phyloP scores from a whole-genome alignment of 2,113 vertebrate species.

The Columba janthina region DNA sequence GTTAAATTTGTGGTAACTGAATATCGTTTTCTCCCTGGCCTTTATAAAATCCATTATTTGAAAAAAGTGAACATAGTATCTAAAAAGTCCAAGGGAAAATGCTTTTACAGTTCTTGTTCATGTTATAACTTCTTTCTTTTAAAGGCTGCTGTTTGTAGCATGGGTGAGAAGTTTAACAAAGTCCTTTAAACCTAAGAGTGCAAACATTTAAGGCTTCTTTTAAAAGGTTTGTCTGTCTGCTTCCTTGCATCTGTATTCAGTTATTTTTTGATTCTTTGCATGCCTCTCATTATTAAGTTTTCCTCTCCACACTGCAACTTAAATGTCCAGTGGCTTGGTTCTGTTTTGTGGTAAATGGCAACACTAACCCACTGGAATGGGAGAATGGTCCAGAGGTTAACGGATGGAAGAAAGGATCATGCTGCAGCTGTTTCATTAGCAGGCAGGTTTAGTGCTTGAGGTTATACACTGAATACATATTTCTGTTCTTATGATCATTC shows the following conservation, averaged over 20 bases:
- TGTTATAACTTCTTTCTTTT: neutral
- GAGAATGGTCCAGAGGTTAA: neutral
- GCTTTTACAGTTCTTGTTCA: neutral
- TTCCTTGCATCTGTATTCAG: neutral
- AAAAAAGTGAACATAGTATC: neutral
- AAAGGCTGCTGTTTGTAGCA: neutral
- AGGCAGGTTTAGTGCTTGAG: neutral
- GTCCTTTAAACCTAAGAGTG: neutral
- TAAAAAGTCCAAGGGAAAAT: neutral
- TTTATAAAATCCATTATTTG: neutral
- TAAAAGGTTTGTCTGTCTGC: neutral
- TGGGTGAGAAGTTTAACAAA: neutral
- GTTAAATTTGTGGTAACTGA: neutral
- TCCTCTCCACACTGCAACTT: neutral
- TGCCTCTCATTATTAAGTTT: neutral
- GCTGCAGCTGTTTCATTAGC: neutral
- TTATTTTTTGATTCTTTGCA: neutral
- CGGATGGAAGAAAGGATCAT: neutral
- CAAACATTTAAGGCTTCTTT: neutral
- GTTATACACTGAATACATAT: neutral
- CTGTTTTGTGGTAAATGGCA: neutral
- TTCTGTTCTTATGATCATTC: neutral
- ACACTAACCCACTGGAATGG: rapidly evolving
- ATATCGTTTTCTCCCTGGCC: neutral
- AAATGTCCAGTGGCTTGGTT: neutral